Base-by-base conservation (phyloP, 2,888 invertebrate species). In the Palloptera scutellata region DNA sequence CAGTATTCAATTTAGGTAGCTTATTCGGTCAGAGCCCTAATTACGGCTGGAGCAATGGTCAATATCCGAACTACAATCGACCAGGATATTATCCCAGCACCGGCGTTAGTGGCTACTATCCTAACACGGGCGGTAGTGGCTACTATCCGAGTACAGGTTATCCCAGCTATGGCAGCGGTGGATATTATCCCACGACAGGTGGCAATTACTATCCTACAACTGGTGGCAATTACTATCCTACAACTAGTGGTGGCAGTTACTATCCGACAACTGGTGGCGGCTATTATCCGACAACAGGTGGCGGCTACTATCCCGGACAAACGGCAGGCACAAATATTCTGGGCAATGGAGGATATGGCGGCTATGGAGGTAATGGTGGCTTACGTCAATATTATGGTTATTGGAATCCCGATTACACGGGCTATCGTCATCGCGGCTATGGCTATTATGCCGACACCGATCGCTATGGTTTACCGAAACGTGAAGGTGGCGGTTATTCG, bases 361-460 rank as follows among this genome's bases (percentile, higher is more conserved):
- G 89, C 1, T 88, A 87, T 72, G 86, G 88, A 66, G 89, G 89
- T 74, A 89, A 88, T 79, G 89, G 89, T 45, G 89, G 89, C 20
- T 78, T 88, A 0, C 84, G 79, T 61, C 88, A 89, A 43, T 89
- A 89, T 76, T 86, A 85, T 57, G 89, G 89, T 9, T 89, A 89
- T 79, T 87, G 86, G 78, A 87, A 86, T 77, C 87, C 88, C 0
- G 81, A 81, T 71, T 88, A 89, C 75, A 83, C 83, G 78, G 88
- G 88, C 8, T 85, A 84, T 42, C 85, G 88, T 62, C 88, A 89
- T 81, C 84, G 88, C 41, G 89, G 89, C n/a, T 88, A 87, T 73
- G 89, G 89, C 54, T 89, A 89, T 76, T 87, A 88, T 66, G 70
- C 76, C 11, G 77, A 77, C 53, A 82, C 84, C 54, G 81, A 85